A percentile compares a stretch with the other conserved stretches of the same genome.
These are phyloP conservation scores for Abrostola triplasia DNA, from an alignment of 2,888 invertebrate species.

Conservation along the genomic window DNA sequence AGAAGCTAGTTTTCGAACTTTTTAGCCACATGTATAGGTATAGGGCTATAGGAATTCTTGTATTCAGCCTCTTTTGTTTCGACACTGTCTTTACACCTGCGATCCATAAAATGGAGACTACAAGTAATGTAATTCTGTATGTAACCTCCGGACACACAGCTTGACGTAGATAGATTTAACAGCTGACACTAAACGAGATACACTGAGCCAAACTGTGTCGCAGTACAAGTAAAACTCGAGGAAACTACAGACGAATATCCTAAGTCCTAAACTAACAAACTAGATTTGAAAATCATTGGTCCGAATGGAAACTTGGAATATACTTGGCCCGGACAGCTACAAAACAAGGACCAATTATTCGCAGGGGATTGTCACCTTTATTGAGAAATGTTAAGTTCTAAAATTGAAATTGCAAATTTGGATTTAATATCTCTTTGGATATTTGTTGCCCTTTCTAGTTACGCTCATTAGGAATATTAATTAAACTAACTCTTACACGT, in stretches of 20 bases:
- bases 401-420: not conserved
- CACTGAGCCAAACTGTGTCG: constrained; percentile 32
- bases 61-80: not conserved
- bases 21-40: no score
- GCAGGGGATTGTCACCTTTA: constrained; percentile 39
- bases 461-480: constrained; percentile 62
- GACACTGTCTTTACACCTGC: not conserved
- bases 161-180: constrained; percentile 42
- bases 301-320: constrained; percentile 63
- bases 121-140: constrained; percentile 9
- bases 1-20: no score
- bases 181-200: constrained; percentile 31
- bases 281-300: constrained; percentile 72
- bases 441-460: constrained; percentile 29
- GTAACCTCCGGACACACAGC: not conserved
- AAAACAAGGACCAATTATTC: constrained; percentile 24
- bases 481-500: constrained; percentile 57
- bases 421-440: constrained; percentile 1
- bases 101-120: constrained; percentile 8
- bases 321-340: constrained; percentile 44
- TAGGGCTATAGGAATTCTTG: no score
- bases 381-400: not conserved
- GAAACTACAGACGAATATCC: constrained; percentile 64
- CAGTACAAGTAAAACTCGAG: constrained; percentile 54
- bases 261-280: constrained; percentile 76